Evolutionary conservation across 2,113 vertebrate genomes (phyloP), one percentile per base, ranked within the genome.

Genomic region (Antennarius striatus): DNA sequence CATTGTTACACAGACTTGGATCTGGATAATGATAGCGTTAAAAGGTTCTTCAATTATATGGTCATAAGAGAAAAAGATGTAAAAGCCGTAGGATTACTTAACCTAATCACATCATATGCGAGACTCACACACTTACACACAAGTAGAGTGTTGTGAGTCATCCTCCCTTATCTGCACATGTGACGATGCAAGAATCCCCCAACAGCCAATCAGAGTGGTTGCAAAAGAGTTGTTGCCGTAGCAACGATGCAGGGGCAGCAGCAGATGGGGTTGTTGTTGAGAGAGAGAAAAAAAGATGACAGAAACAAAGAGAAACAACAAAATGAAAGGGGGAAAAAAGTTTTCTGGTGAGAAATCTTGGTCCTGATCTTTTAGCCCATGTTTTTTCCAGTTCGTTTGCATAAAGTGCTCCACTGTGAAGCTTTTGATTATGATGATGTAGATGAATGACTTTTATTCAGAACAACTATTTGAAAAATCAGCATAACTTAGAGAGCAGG

Each of bases 211-310:
- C 75, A 9, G 63, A 67, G 63, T 68, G 42, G 43, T 59, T 36
- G 15, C 52, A 71, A 48, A 45, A 40, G 63, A 56, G 70, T 49
- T 78, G 90, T 92, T 88, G 76, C 90, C 61, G 81, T 92, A 85
- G 90, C 67, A 77, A 91, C 74, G 51, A 13, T 68, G 59, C 77
- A 76, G 75, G 84, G 68, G 87, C 81, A 89, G 87, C 75, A 88
- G 82, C 87, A 91, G 86, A 89, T 88, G 84, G 66, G 62, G 67
- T 64, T 71, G 70, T 54, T 81, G 62, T 72, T 69, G 65, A 62
- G 65, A 10, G 50, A 3, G 67, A 13, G 15, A 49, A 53, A 30
- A 55, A 56, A 45, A 32, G 30, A 32, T 49, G 48, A 48, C 42
- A 58, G 42, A 68, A 22, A 29, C 15, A 45, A 57, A 45, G 64